Conservation (phyloP, 2,113 vertebrate genomes). For the Argyrosomus japonicus region DNA sequence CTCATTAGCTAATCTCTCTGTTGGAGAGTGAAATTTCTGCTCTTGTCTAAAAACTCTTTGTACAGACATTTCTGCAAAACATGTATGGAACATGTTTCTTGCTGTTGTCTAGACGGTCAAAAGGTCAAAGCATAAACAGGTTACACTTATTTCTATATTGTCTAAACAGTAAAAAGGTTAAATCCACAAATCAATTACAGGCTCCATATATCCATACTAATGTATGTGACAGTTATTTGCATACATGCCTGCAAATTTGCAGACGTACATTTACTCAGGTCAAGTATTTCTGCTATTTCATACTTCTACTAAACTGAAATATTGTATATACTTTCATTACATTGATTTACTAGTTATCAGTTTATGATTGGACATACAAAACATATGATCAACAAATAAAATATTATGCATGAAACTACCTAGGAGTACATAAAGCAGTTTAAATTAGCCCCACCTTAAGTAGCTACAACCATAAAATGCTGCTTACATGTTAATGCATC, state of each 20-base stretch:
- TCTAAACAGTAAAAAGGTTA: no score
- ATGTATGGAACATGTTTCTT: no score
- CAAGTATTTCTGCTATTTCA: neutral
- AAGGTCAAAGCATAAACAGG: no score
- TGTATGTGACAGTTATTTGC: neutral
- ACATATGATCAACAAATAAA: neutral
- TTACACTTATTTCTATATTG: no score
- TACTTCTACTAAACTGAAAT: neutral
- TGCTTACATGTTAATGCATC: neutral
- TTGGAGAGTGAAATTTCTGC: no score
- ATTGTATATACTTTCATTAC: neutral
- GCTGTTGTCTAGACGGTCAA: no score
- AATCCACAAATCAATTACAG: neutral
- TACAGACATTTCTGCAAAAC: no score
- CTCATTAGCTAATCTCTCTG: no score
- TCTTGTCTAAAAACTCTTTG: no score
- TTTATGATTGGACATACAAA: neutral
- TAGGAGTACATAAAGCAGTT: neutral
- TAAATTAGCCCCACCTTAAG: neutral
- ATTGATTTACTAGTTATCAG: neutral
- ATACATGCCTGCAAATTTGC: neutral
- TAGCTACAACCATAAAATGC: neutral
- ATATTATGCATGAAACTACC: neutral
- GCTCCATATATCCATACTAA: neutral
- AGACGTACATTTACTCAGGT: neutral